phyloP scores from a whole-genome alignment of 2,113 vertebrate genomes.

The Okapia johnstoni region DNA sequence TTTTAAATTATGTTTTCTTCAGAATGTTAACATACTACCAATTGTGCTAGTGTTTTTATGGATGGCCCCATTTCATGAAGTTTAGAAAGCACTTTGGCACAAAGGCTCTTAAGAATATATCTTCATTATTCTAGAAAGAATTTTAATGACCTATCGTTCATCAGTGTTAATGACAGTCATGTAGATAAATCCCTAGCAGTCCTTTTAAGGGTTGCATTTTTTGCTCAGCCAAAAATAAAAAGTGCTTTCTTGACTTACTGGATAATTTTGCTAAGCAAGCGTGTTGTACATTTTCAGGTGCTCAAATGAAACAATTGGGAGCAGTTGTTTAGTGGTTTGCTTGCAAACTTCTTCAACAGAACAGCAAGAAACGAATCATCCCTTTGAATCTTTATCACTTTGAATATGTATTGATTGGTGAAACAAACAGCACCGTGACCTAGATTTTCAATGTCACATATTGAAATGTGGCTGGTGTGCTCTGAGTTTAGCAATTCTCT shows the following conservation, averaged over 20 bases:
- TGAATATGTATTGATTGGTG: not conserved
- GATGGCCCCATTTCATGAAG: not conserved
- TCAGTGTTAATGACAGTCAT: slow-evolving; percentile 44
- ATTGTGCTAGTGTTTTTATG: not conserved
- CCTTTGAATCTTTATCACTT: not conserved
- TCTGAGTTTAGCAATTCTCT: not conserved
- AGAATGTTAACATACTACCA: not conserved
- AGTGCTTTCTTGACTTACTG: not conserved
- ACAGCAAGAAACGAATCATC: not conserved
- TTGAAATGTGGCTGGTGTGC: not conserved
- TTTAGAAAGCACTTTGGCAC: not conserved
- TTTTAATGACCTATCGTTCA: not conserved
- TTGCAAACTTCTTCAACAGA: not conserved
- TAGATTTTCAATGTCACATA: not conserved
- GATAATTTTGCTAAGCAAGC: not conserved
- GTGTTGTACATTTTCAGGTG: not conserved
- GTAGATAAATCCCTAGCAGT: slow-evolving; percentile 11
- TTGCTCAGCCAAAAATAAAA: not conserved
- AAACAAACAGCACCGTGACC: not conserved
- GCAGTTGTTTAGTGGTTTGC: not conserved
- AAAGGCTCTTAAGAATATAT: not conserved
- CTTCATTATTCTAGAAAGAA: slow-evolving; percentile 25
- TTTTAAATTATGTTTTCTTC: not conserved
- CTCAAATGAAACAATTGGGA: not conserved
- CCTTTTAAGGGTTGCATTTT: slow-evolving; percentile 24